A percentile compares a stretch with the other conserved stretches of the same genome.
Evolutionary conservation across 1,140 invertebrate species (phyloP).

Genomic region (Megalonaias nervosa): DNA sequence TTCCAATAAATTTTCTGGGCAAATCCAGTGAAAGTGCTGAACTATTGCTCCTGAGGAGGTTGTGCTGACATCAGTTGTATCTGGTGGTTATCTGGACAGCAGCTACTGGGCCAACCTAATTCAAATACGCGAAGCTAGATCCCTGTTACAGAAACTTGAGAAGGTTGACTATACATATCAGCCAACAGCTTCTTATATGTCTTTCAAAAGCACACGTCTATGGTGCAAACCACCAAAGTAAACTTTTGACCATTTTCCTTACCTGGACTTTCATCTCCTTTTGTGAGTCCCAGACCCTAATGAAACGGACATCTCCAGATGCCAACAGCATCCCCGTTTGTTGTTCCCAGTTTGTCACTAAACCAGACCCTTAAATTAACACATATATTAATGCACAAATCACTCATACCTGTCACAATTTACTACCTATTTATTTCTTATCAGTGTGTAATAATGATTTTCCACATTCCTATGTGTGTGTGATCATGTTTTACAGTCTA

Average conservation of each 20-base stretch:
- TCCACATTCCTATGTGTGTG: too few species aligned
- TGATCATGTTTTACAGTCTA: too few species aligned
- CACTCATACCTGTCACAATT: background rate
- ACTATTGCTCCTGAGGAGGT: too few species aligned
- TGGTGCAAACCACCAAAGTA: background rate
- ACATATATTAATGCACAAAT: background rate
- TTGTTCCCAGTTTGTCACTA: conserved; percentile 88
- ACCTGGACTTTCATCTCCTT: conserved; percentile 81
- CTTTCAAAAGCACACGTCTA: background rate
- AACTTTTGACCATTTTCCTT: conserved; percentile 13
- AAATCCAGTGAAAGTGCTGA: too few species aligned
- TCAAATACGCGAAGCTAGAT: too few species aligned
- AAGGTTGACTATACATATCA: too few species aligned
- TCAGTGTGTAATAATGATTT: background rate
- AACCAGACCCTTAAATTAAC: conserved; percentile 72
- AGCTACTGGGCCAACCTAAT: too few species aligned
- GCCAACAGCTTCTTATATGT: too few species aligned
- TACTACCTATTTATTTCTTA: background rate
- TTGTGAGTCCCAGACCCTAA: conserved; percentile 90
- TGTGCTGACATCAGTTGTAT: too few species aligned
- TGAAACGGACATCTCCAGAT: conserved; percentile 80
- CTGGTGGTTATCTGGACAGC: too few species aligned
- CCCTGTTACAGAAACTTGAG: too few species aligned
- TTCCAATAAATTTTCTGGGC: too few species aligned
- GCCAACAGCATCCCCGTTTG: conserved; percentile 78